Conservation (phyloP, 1,140 invertebrate species). For the Papilio polyxenes region DNA sequence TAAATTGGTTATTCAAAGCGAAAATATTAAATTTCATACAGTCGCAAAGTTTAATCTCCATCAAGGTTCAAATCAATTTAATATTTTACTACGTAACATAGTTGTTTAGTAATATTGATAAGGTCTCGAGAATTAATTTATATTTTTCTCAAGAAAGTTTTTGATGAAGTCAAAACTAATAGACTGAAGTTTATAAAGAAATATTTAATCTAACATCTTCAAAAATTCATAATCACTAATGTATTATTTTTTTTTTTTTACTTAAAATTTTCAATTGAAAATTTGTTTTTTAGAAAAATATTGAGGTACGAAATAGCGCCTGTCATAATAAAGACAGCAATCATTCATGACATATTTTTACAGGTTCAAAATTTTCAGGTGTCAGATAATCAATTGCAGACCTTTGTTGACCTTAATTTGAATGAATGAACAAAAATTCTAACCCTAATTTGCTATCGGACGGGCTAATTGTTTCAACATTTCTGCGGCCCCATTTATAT, state of each 20-base stretch:
- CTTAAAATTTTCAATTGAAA: too few species aligned
- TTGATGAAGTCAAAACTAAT: too few species aligned
- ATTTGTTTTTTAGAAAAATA: too few species aligned
- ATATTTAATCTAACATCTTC: too few species aligned
- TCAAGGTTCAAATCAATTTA: neutral
- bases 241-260: too few species aligned
- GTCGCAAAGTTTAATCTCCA: constrained; percentile 4
- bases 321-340: neutral
- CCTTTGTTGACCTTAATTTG: too few species aligned
- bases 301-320: neutral
- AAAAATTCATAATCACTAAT: too few species aligned
- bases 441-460: neutral
- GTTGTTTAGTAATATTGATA: neutral
- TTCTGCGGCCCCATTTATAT: neutral
- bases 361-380: neutral
- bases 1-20: constrained; percentile 1
- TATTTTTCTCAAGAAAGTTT: too few species aligned
- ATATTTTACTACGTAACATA: neutral
- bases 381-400: neutral
- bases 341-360: neutral
- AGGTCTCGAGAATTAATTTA: too few species aligned
- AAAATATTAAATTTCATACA: constrained; percentile 7
- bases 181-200: too few species aligned
- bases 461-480: constrained; percentile 11
- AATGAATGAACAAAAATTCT: neutral